These are phyloP conservation scores for Drosophila anceps DNA, from an alignment of 2,888 invertebrate species.

Conservation along the genomic window DNA sequence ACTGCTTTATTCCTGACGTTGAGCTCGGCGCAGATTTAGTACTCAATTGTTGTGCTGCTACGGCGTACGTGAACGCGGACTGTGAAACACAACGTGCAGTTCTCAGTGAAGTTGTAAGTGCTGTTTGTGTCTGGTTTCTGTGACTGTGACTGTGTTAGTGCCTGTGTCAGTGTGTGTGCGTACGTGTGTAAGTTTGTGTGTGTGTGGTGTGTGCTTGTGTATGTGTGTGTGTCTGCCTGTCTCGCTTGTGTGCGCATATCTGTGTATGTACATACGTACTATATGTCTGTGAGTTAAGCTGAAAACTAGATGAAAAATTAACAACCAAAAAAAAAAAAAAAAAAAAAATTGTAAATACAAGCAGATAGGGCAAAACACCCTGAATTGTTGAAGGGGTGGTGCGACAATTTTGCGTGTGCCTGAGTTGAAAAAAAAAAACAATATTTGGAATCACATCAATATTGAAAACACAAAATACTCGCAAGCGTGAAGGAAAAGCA, in stretches of 20 bases:
- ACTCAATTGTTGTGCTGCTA: constrained; percentile 85
- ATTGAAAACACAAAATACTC: constrained; percentile 27
- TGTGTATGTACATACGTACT: constrained; percentile 8
- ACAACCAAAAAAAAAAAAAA: constrained; percentile 7
- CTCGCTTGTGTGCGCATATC: constrained; percentile 10
- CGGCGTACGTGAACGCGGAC: constrained; percentile 83
- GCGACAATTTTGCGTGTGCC: constrained; percentile 5
- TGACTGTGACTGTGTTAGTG: constrained; percentile 30
- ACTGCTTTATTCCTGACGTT: constrained; percentile 63
- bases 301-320: constrained; percentile 33
- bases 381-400: constrained; percentile 18
- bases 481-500: not conserved
- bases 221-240: constrained; percentile 15
- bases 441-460: constrained; percentile 14
- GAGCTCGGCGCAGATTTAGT: constrained; percentile 80
- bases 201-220: constrained; percentile 3
- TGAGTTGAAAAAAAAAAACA: not conserved
- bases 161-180: not conserved
- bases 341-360: constrained; percentile 19
- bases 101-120: constrained; percentile 39
- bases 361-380: constrained; percentile 15
- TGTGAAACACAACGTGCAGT: constrained; percentile 49
- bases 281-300: constrained; percentile 17
- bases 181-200: not conserved
- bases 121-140: constrained; percentile 35